These are phyloP conservation scores for Propithecus deckenii DNA, from an alignment of 2,797 vertebrate species.

Conservation along the genomic window DNA sequence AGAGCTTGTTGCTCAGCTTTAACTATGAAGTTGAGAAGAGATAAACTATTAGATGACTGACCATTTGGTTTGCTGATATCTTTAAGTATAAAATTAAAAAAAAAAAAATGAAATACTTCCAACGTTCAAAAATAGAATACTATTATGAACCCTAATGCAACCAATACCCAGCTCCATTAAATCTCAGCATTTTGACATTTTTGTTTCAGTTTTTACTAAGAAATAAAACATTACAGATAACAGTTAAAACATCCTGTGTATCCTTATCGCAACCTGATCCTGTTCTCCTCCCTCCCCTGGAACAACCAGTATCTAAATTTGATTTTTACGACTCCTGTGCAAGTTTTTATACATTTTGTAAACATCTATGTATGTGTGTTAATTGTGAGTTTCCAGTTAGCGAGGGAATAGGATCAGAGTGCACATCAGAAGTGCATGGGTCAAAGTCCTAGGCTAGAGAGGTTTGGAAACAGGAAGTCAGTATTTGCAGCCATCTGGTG, in stretches of 20 bases:
- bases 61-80: background rate
- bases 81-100: background rate
- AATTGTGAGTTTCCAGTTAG: background rate
- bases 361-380: background rate
- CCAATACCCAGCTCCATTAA: background rate
- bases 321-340: background rate
- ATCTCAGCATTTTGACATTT: background rate
- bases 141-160: background rate
- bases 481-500: background rate
- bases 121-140: background rate
- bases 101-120: background rate
- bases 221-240: conserved; percentile 5
- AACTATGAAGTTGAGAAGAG: background rate
- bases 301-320: background rate
- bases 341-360: background rate
- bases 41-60: background rate
- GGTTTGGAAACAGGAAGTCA: background rate
- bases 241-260: background rate
- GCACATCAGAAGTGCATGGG: background rate
- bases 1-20: background rate
- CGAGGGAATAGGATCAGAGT: background rate
- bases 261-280: background rate
- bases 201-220: background rate
- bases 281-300: background rate
- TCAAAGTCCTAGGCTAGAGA: background rate